These are phyloP conservation scores for Pontoporia blainvillei DNA, from an alignment of 2,113 vertebrate genomes.

Conservation along the genomic window DNA sequence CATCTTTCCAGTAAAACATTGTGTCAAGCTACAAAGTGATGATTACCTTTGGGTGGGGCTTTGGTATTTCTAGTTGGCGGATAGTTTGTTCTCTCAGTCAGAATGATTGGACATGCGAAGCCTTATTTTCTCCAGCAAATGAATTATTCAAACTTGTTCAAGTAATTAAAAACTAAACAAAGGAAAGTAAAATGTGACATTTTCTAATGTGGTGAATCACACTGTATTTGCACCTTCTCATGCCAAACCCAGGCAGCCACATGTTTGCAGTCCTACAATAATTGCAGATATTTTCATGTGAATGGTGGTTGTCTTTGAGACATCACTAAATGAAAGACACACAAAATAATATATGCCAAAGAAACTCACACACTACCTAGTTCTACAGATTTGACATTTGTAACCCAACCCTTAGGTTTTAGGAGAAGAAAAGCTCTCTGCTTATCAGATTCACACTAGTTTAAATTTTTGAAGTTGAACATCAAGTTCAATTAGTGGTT, in stretches of 20 bases:
- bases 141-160: background rate
- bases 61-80: conserved; percentile 25
- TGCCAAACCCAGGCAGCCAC: background rate
- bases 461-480: background rate
- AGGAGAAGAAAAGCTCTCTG: background rate
- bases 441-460: background rate
- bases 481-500: background rate
- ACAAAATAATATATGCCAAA: background rate
- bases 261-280: background rate
- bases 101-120: background rate
- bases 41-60: conserved; percentile 47
- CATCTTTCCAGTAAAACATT: conserved; percentile 61
- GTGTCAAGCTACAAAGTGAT: conserved; percentile 33
- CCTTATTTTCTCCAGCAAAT: background rate
- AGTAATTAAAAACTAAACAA: background rate
- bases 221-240: background rate
- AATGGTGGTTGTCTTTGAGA: background rate
- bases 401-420: background rate
- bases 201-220: background rate
- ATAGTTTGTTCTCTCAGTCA: conserved; percentile 5
- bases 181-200: background rate
- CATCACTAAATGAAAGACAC: background rate
- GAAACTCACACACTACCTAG: background rate
- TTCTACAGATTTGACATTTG: background rate
- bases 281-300: background rate